phyloP scores from a whole-genome alignment of 2,797 vertebrate genomes.

The Eulemur rubriventer region DNA sequence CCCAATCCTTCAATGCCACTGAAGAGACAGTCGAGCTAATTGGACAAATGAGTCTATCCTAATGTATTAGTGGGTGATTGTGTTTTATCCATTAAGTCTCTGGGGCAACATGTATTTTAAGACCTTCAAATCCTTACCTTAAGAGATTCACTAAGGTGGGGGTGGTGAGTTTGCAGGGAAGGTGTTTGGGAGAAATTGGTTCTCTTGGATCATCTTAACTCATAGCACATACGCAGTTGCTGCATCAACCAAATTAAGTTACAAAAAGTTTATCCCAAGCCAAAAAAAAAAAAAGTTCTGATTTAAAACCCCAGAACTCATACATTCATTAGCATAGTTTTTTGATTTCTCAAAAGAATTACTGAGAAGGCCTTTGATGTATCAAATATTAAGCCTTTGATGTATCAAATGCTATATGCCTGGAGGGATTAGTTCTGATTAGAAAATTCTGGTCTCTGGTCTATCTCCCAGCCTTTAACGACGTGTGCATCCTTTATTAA shows the following conservation, averaged over 20 bases:
- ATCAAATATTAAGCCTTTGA: constrained; percentile 72
- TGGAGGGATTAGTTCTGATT: constrained; percentile 72
- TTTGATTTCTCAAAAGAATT: constrained; percentile 73
- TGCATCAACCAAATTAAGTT: constrained; percentile 39
- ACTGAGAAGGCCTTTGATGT: constrained; percentile 76
- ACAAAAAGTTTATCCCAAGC: constrained; percentile 60
- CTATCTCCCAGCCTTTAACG: background rate
- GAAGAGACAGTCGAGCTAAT: background rate
- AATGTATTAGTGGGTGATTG: background rate
- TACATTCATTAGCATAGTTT: constrained; percentile 68
- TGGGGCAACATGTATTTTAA: background rate
- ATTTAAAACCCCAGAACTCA: constrained; percentile 58
- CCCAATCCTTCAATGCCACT: background rate
- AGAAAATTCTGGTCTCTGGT: constrained; percentile 49
- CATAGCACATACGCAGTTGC: background rate
- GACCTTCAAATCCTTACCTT: background rate
- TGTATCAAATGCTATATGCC: constrained; percentile 52
- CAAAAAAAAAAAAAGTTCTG: background rate
- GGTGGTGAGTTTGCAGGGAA: background rate
- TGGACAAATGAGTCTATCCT: background rate
- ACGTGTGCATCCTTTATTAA: constrained; percentile 3
- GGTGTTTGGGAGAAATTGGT: background rate
- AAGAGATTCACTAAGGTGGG: background rate
- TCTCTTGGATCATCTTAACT: background rate
- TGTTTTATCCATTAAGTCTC: background rate